Evolutionary conservation across 2,888 invertebrate species (phyloP), one percentile per base, ranked within the genome.

Genomic region (Romanomermis culicivorax): DNA sequence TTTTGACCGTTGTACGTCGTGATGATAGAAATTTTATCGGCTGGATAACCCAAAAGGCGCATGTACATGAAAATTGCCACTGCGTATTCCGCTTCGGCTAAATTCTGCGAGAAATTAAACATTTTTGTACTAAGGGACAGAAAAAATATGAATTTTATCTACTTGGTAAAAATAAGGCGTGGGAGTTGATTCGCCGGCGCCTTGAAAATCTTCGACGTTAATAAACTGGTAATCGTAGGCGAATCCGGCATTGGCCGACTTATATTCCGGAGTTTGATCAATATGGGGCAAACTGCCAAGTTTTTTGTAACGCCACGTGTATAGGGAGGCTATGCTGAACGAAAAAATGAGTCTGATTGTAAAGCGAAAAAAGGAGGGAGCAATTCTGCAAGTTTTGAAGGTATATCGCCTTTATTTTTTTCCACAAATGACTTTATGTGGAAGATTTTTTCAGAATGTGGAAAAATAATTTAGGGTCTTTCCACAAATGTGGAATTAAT

Each of bases 1-100:
- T 97, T 97, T 72, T 97, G 95, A 0, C 97, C 97, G 70, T 99
- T 99, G 71, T 99, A 97, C 0, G 97, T 97, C 1, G 97, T 97
- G 50, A 97, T 75, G 63, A 97, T 91, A 29, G 95, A 89, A 61
- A 97, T 88, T 72, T 88, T 87, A 58, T 85, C 83, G 0, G 93
- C 85, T 0, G 95, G 88, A 77, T 95, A 99, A 0, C 95, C 95
- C 42, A 93, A 73, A 29, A 97, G 76, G 29, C 97, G 76, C 95
- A 97, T 95, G 70, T 85, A 99, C 87, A 93, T 97, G 69, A 85
- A 97, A 24, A 87, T 80, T 0, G 91, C 93, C 1, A 95, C 95
- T 60, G 88, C 82, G 70, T 89, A 99, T 69, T 99, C 78, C 3
- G 78, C 78, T 67, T 78, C 78, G n/a, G 76, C 77, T 55, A 78